Percentiles rank a stretch among this genome's conserved stretches.
Evolutionary conservation across 2,797 vertebrate species (phyloP).

Genomic region (Sebastes steindachneri): DNA sequence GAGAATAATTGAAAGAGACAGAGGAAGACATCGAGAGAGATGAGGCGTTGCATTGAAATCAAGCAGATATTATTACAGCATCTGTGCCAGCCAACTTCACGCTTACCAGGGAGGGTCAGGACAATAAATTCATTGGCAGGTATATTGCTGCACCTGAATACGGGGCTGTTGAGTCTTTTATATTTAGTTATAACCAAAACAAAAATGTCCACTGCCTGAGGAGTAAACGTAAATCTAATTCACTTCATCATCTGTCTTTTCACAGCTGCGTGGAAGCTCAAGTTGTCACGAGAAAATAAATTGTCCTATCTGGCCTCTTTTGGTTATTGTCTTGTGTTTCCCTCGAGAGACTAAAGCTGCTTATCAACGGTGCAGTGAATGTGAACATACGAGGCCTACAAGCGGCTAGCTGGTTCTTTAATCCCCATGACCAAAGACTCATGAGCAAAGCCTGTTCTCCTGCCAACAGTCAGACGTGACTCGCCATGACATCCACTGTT

Average conservation of each 20-base stretch:
- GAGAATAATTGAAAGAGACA: conserved; percentile 13
- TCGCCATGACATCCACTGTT: neutral
- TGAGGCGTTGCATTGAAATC: conserved; percentile 29
- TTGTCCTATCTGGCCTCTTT: neutral
- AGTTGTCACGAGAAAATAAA: neutral
- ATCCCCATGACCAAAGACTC: neutral
- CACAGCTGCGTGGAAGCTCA: neutral
- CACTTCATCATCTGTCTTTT: neutral
- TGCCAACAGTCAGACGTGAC: neutral
- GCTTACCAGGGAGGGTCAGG: neutral
- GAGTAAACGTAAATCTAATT: neutral
- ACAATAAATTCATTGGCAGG: neutral
- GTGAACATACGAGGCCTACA: conserved; percentile 5
- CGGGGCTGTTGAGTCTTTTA: neutral
- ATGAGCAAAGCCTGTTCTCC: neutral
- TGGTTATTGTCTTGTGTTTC: conserved; percentile 21
- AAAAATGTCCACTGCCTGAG: neutral
- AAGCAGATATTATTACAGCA: conserved; percentile 28
- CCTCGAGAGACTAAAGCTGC: conserved; percentile 39
- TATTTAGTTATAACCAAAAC: neutral
- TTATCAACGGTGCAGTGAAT: conserved; percentile 32
- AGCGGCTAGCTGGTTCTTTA: conserved; percentile 12
- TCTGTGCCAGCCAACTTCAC: conserved; percentile 9
- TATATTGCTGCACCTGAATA: neutral
- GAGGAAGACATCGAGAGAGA: neutral